Conservation (phyloP, 1,140 invertebrate species). For the Formica exsecta region DNA sequence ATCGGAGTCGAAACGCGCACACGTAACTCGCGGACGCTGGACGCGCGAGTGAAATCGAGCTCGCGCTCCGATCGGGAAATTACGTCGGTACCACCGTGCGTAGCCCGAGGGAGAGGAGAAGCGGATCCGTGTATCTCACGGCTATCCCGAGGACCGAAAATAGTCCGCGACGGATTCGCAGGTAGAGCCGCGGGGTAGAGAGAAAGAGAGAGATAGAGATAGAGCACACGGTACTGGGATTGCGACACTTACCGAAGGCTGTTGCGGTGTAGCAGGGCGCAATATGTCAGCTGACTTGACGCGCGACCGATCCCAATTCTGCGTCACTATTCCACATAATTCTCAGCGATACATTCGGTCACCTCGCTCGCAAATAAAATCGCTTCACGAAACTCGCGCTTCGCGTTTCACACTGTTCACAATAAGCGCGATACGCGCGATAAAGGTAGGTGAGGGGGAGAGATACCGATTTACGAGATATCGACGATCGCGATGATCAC, state of each 20-base stretch:
- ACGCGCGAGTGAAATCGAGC: slow-evolving; percentile 25
- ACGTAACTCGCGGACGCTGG: slow-evolving; percentile 27
- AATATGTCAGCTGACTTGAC: slow-evolving; percentile 87
- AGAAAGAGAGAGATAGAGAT: slow-evolving; percentile 32
- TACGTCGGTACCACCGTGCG: not conserved
- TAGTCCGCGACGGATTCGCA: not conserved
- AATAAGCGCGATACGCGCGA: slow-evolving; percentile 44
- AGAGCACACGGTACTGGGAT: slow-evolving; percentile 52
- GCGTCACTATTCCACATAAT: slow-evolving; percentile 86
- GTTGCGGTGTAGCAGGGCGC: slow-evolving; percentile 86
- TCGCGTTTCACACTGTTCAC: slow-evolving; percentile 65
- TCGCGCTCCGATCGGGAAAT: not conserved
- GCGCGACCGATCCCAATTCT: slow-evolving; percentile 84
- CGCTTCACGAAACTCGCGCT: slow-evolving; percentile 27
- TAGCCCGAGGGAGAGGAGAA: not conserved
- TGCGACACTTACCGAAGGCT: slow-evolving; percentile 85
- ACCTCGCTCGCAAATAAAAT: slow-evolving; percentile 55
- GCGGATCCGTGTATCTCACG: slow-evolving; percentile 18
- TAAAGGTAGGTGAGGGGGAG: not conserved
- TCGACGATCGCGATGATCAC: not conserved
- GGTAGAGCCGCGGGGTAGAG: slow-evolving; percentile 51
- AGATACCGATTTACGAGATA: not conserved
- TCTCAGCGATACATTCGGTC: slow-evolving; percentile 76
- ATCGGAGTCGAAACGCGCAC: not conserved
- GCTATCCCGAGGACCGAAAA: slow-evolving; percentile 37